A percentile compares a stretch with the other conserved stretches of the same genome.
These are phyloP conservation scores for Chironomus striatipennis DNA, from an alignment of 1,140 invertebrate species.

Conservation along the genomic window DNA sequence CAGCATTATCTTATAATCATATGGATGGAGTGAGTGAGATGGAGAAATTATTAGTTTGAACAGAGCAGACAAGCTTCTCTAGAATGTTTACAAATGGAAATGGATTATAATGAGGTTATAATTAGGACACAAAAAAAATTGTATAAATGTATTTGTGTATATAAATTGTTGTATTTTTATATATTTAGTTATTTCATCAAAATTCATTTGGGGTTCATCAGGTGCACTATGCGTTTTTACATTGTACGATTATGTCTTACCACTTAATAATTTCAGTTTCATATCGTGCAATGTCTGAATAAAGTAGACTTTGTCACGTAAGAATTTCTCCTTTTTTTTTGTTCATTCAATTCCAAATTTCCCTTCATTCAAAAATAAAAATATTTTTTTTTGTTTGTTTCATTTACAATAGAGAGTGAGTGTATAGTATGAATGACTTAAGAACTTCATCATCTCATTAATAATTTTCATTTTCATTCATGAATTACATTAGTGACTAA, in stretches of 20 bases:
- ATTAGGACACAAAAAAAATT: not conserved
- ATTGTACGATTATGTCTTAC: not conserved
- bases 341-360: not conserved
- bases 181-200: not conserved
- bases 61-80: not conserved
- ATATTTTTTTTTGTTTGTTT: too few species aligned
- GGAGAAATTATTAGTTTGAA: not conserved
- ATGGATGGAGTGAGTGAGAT: not conserved
- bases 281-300: not conserved
- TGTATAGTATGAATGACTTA: not conserved
- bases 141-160: not conserved
- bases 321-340: not conserved
- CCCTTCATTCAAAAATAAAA: too few species aligned
- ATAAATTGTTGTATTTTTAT: not conserved
- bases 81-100: conserved; percentile 8
- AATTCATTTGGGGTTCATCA: not conserved
- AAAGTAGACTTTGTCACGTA: conserved; percentile 7
- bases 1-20: conserved; percentile 6
- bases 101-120: not conserved
- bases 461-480: not conserved
- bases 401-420: not conserved
- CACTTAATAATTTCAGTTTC: not conserved
- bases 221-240: not conserved
- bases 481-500: conserved; percentile 8
- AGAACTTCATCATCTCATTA: not conserved